Conservation (phyloP, 2,888 invertebrate genomes). For the Xylota sylvarum region DNA sequence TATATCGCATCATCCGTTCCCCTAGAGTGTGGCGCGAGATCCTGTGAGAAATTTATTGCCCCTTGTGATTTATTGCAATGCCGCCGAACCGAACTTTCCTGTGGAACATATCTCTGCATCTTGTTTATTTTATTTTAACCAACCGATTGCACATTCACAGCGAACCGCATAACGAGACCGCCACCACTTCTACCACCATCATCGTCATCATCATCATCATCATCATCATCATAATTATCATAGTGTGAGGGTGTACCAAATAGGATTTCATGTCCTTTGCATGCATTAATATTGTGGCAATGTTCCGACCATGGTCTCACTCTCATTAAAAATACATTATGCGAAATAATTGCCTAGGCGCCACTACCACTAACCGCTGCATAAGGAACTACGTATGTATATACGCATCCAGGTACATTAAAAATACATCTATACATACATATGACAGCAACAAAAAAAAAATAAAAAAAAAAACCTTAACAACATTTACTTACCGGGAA, state of each 20-base stretch:
- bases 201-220: slow-evolving; percentile 58
- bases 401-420: slow-evolving; percentile 36
- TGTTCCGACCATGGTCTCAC: slow-evolving; percentile 36
- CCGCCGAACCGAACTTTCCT: slow-evolving; percentile 24
- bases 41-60: slow-evolving; percentile 70
- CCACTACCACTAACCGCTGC: slow-evolving; percentile 35
- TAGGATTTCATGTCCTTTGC: slow-evolving; percentile 72
- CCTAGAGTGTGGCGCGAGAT: slow-evolving; percentile 22
- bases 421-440: slow-evolving; percentile 35
- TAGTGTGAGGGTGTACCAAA: slow-evolving; percentile 77
- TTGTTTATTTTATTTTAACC: slow-evolving; percentile 74
- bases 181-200: slow-evolving; percentile 43
- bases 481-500: slow-evolving; percentile 83
- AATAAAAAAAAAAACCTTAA: slow-evolving; percentile 16
- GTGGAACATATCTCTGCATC: slow-evolving; percentile 64
- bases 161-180: slow-evolving; percentile 68
- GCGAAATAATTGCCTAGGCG: slow-evolving; percentile 70
- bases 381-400: slow-evolving; percentile 38
- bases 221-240: slow-evolving; percentile 45
- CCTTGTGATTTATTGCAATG: slow-evolving; percentile 66
- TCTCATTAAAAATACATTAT: slow-evolving; percentile 76
- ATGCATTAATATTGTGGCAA: slow-evolving; percentile 60
- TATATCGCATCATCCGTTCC: slow-evolving; percentile 61
- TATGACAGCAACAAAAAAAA: not conserved
- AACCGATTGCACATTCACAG: slow-evolving; percentile 59